Evolutionary conservation across 1,140 invertebrate species (phyloP), one percentile per base, ranked within the genome.

Genomic region (Bathynomus jamesi): DNA sequence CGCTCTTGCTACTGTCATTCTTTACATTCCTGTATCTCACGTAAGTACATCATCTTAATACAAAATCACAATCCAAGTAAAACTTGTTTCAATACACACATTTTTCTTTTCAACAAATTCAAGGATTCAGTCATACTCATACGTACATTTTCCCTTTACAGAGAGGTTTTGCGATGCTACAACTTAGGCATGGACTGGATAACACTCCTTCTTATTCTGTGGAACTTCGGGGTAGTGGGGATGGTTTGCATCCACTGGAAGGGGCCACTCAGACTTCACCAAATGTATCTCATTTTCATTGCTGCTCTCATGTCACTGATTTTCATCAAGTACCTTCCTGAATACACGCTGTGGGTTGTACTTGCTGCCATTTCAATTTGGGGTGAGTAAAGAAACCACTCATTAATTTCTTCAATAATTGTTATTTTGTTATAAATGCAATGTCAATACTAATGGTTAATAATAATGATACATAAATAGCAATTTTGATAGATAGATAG

Each of bases 171-270:
- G 67, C 87, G 91, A 80, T 92, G 94, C 29, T 98, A 95, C 81
- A 98, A 99, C 81, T 89, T 98, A 79, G 93, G 96, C 53, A 91
- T 98, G 88, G 96, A 99, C 83, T 91, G 93, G 78, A 89, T 96
- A 76, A 97, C 95, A 40, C 83, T 97, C 40, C 79, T 87, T 0
- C 84, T 99, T 73, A 84, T 92, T n/a, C 90, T 98, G 85, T 99
- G 95, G 95, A 99, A 99, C 84, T 69, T 98, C 86, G 96, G 95
- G 68, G 90, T 95, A 8, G 89, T 96, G 73, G 97, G 97, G 28
- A 98, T 99, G 94, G 90, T 99, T 74, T 92, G 92, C 76, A 99
- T 99, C 72, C 96, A 99, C 83, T 99, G 96, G 95, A 93, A 96
- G 77, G 96, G 95, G 1, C 97, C 97, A 0, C 84, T 99, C 60